A percentile compares a stretch with the other conserved stretches of the same genome.
These are phyloP conservation scores for Neocrepidodera transversa DNA, from an alignment of 2,888 invertebrate genomes.

Conservation along the genomic window DNA sequence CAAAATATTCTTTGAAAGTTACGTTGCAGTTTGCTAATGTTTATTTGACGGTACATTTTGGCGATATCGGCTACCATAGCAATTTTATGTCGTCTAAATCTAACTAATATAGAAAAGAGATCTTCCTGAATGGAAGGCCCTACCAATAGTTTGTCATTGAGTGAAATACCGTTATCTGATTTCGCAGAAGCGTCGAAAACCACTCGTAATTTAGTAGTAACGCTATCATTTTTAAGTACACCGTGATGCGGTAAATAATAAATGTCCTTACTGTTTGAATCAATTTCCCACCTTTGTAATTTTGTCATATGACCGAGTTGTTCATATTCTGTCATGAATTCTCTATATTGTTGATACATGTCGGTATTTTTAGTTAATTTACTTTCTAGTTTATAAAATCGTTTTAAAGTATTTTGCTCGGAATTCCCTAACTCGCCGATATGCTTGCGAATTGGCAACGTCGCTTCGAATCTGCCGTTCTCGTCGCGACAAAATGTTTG, in stretches of 20 bases:
- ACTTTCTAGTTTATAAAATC: not conserved
- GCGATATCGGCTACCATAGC: conserved; percentile 19
- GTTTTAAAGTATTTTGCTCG: not conserved
- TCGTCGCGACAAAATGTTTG: conserved; percentile 4
- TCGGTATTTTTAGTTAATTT: not conserved
- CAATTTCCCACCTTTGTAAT: not conserved
- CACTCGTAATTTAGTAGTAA: conserved; percentile 44
- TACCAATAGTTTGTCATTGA: conserved; percentile 38
- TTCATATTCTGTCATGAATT: not conserved
- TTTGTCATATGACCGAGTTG: not conserved
- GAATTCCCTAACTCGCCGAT: not conserved
- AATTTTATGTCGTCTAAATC: conserved; percentile 35
- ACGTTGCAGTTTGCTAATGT: conserved; percentile 1
- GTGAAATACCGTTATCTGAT: conserved; percentile 32
- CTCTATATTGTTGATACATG: not conserved
- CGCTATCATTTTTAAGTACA: conserved; percentile 39
- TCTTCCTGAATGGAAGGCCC: conserved; percentile 42
- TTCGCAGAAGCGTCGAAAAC: conserved; percentile 44
- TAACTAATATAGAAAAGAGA: conserved; percentile 38
- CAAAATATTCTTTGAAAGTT: conserved; percentile 19
- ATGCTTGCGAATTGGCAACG: conserved; percentile 17
- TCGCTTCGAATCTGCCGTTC: conserved; percentile 25
- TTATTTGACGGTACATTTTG: conserved; percentile 23
- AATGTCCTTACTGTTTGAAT: not conserved
- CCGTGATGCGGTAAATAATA: conserved; percentile 44